A percentile compares a stretch with the other conserved stretches of the same genome.
These are phyloP conservation scores for Distichodus sexfasciatus DNA, from an alignment of 2,797 vertebrate species.

Conservation along the genomic window DNA sequence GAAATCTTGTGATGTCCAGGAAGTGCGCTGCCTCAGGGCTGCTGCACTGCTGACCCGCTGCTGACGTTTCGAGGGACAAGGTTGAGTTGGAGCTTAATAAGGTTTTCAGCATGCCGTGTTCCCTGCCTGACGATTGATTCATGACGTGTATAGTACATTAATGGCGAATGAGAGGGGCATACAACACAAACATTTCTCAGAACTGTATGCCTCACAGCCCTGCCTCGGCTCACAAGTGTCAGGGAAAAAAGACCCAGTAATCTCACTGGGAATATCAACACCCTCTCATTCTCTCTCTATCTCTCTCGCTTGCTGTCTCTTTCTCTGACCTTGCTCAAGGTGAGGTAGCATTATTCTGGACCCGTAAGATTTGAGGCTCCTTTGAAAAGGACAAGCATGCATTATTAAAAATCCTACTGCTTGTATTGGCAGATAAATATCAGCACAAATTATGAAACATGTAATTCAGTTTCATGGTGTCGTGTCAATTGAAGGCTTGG, in stretches of 20 bases:
- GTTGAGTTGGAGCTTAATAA: no score
- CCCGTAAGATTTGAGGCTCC: no score
- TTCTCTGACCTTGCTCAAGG: constrained; percentile 50
- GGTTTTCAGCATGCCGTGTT: neutral
- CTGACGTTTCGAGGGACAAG: no score
- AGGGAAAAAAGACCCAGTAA: neutral
- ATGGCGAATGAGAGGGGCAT: neutral
- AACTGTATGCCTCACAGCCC: neutral
- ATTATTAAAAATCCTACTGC: no score
- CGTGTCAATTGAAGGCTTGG: neutral
- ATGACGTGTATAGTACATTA: neutral
- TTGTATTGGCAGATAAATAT: neutral
- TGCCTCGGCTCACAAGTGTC: constrained; percentile 20
- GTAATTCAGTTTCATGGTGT: neutral
- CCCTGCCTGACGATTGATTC: neutral
- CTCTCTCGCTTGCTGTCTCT: neutral
- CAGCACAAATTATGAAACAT: neutral
- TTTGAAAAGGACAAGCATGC: no score
- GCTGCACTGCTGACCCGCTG: no score
- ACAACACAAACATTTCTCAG: neutral
- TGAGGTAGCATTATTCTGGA: constrained; percentile 25
- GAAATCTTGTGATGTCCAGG: no score
- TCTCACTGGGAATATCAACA: constrained; percentile 48
- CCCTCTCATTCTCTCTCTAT: neutral
- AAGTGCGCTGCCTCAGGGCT: no score